phyloP scores from a whole-genome alignment of 2,113 vertebrate species.

The Phoenicopterus ruber region DNA sequence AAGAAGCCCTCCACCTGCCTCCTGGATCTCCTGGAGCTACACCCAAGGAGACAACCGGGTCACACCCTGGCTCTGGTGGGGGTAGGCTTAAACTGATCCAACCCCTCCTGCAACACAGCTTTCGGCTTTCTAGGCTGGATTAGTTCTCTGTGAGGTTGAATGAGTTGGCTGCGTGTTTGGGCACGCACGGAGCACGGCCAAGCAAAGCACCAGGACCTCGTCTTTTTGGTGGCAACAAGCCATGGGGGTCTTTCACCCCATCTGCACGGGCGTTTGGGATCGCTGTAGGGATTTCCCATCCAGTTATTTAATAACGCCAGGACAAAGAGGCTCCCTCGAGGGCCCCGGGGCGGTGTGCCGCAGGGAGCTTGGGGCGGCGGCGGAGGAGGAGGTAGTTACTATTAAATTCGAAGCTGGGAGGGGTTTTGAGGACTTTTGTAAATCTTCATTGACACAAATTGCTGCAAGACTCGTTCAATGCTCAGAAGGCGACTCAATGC shows the following conservation, averaged over 20 bases:
- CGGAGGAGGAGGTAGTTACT: not conserved
- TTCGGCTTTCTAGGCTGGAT: not conserved
- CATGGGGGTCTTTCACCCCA: not conserved
- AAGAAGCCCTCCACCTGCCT: not conserved
- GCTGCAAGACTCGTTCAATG: rapidly evolving
- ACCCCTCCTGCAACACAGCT: not conserved
- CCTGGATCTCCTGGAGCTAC: not conserved
- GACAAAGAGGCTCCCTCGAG: not conserved
- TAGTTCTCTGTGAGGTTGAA: not conserved
- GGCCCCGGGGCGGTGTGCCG: not conserved
- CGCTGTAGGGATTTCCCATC: not conserved
- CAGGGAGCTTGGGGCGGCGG: not conserved
- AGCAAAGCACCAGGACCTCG: not conserved
- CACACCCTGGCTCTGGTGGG: not conserved
- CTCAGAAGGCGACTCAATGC: not conserved
- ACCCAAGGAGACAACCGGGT: not conserved
- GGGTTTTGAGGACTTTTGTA: not conserved
- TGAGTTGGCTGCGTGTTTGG: not conserved
- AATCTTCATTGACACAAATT: not conserved
- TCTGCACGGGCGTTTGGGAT: not conserved
- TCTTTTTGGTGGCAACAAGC: not conserved
- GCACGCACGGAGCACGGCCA: not conserved
- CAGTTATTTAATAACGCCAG: not conserved
- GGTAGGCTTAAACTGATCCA: not conserved
- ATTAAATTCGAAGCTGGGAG: not conserved